phyloP scores from a whole-genome alignment of 2,888 invertebrate genomes.

The Stenodera caucasica region DNA sequence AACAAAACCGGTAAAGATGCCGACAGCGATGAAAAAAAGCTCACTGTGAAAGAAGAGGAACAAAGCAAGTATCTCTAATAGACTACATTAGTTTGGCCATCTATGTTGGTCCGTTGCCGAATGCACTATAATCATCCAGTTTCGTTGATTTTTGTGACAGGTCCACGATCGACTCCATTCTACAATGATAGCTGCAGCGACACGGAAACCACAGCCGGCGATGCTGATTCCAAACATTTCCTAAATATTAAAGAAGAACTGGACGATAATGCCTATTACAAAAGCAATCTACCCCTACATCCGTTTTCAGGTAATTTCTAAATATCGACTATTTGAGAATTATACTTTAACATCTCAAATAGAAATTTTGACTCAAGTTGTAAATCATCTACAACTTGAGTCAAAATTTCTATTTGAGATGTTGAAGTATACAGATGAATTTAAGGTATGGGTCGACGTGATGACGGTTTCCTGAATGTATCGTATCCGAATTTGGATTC shows the following conservation, averaged over 20 bases:
- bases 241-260: constrained; percentile 56
- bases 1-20: constrained; percentile 73
- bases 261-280: constrained; percentile 49
- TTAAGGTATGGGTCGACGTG: constrained; percentile 47
- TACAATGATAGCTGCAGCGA: constrained; percentile 60
- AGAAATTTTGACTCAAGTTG: no score
- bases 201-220: constrained; percentile 53
- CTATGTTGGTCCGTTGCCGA: no score
- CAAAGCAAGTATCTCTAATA: no score
- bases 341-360: no score
- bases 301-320: constrained; percentile 28
- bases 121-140: no score
- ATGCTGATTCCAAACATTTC: constrained; percentile 49
- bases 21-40: constrained; percentile 74
- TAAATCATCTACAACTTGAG: no score
- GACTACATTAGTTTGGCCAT: constrained; percentile 72
- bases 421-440: no score
- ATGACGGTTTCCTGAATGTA: constrained; percentile 47
- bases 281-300: constrained; percentile 41
- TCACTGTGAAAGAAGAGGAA: constrained; percentile 74
- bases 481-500: constrained; percentile 44
- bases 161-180: constrained; percentile 56
- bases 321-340: no score
- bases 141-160: no score
- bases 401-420: no score